Evolutionary conservation across 2,888 invertebrate genomes (phyloP), one percentile per base, ranked within the genome.

Genomic region (Phymatocera aterrima): DNA sequence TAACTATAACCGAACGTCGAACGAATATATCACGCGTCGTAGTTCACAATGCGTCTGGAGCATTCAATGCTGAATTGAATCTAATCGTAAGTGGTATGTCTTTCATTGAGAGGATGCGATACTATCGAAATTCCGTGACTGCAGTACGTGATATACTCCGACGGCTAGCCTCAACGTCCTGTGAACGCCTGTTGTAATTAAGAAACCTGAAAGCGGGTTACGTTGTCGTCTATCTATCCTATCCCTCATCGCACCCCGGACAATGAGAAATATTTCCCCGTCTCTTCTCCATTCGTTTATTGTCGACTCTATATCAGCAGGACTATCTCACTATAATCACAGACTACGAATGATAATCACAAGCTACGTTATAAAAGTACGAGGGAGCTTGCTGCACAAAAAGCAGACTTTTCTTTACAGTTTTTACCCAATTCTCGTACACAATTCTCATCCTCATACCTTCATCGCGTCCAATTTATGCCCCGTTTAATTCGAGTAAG

Each of bases 181-280:
- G n/a, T n/a, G n/a, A n/a, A n/a, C n/a, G n/a, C n/a, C n/a, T n/a
- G n/a, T n/a, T n/a, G 61, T 37, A 64, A 64, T 64, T 64, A 64
- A 64, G n/a, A n/a, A n/a, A n/a, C n/a, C n/a, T n/a, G n/a, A n/a
- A n/a, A n/a, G n/a, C 61, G 24, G 24, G 37, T 64, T 64, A 64
- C 61, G 60, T 60, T 60, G 28, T 60, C 60, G 60, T 60, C 28
- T 18, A 37, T 18, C 4, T 61, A 18, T 12, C 8, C n/a, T 34
- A 64, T 64, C n/a, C n/a, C n/a, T n/a, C n/a, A n/a, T n/a, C n/a
- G 57, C 15, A 15, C 15, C 10, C 10, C 18, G 37, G 61, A 64
- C 61, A 64, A 64, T 64, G 61, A 64, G 37, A 64, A 64, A 64
- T 64, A 15, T 64, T 37, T 18, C 61, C 37, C 24, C 37, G 37